These are phyloP conservation scores for Lipophrys pholis DNA, from an alignment of 2,113 vertebrate species.

Conservation along the genomic window DNA sequence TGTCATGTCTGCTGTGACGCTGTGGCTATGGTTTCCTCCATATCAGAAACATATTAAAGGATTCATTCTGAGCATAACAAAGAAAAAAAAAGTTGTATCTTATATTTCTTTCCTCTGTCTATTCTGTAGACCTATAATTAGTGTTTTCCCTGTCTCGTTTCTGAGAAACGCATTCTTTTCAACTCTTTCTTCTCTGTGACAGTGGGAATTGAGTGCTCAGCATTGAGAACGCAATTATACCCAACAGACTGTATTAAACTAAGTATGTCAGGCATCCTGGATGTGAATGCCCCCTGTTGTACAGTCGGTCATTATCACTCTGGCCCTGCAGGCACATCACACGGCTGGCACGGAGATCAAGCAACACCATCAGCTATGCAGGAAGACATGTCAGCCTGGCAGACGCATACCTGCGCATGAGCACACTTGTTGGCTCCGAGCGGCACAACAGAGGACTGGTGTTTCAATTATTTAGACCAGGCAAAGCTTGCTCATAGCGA, in stretches of 20 bases:
- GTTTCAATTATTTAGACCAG: slow-evolving; percentile 46
- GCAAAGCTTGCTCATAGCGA: neutral
- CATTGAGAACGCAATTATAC: neutral
- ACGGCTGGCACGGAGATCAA: slow-evolving; percentile 41
- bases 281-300: slow-evolving; percentile 40
- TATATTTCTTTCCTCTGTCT: slow-evolving; percentile 6
- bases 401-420: slow-evolving; percentile 29
- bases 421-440: slow-evolving; percentile 14
- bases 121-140: neutral
- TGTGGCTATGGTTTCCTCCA: neutral
- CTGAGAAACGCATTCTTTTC: neutral
- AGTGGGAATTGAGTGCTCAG: slow-evolving; percentile 4
- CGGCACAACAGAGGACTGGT: slow-evolving; percentile 16
- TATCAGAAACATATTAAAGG: neutral
- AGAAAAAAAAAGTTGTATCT: neutral
- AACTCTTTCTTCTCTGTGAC: neutral
- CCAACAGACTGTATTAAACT: slow-evolving; percentile 16
- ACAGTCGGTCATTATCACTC: slow-evolving; percentile 24
- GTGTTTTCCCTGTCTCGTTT: neutral
- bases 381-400: slow-evolving; percentile 32
- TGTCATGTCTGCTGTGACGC: too few relatives aligned
- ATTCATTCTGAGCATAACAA: neutral
- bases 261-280: slow-evolving; percentile 3
- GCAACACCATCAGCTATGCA: slow-evolving; percentile 40
- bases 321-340: slow-evolving; percentile 31